phyloP scores from a whole-genome alignment of 2,888 invertebrate species.

The Dynastes maya region DNA sequence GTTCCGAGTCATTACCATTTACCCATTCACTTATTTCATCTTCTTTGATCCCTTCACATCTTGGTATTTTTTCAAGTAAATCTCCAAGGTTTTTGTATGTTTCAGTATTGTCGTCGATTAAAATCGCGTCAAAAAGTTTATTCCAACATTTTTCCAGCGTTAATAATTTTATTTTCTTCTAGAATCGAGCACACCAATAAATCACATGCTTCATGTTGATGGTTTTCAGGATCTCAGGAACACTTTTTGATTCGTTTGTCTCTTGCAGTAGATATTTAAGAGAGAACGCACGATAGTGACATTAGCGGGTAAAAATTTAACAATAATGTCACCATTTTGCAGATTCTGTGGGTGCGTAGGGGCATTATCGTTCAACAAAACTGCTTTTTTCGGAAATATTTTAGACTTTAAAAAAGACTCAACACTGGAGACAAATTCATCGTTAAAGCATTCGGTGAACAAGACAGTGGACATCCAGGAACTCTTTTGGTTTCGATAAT shows the following conservation, averaged over 20 bases:
- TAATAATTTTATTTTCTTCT: neutral
- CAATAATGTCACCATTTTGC: too few species aligned
- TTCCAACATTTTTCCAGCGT: neutral
- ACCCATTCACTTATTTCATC: neutral
- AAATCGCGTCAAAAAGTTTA: too few species aligned
- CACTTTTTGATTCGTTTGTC: conserved; percentile 4
- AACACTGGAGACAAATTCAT: too few species aligned
- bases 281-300: neutral
- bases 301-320: neutral
- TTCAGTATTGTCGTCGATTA: too few species aligned
- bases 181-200: too few species aligned
- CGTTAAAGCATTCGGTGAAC: too few species aligned
- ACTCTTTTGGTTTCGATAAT: conserved; percentile 23
- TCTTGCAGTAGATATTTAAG: neutral
- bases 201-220: too few species aligned
- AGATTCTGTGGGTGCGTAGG: too few species aligned
- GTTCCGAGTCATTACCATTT: conserved; percentile 8
- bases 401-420: too few species aligned
- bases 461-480: neutral
- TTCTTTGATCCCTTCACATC: conserved; percentile 12
- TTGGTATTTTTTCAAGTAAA: neutral
- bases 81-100: too few species aligned
- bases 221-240: conserved; percentile 13
- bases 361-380: conserved; percentile 17
- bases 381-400: neutral